Evolutionary conservation across 2,888 invertebrate genomes (phyloP), one percentile per base, ranked within the genome.

Genomic region (Archips crataeganus): DNA sequence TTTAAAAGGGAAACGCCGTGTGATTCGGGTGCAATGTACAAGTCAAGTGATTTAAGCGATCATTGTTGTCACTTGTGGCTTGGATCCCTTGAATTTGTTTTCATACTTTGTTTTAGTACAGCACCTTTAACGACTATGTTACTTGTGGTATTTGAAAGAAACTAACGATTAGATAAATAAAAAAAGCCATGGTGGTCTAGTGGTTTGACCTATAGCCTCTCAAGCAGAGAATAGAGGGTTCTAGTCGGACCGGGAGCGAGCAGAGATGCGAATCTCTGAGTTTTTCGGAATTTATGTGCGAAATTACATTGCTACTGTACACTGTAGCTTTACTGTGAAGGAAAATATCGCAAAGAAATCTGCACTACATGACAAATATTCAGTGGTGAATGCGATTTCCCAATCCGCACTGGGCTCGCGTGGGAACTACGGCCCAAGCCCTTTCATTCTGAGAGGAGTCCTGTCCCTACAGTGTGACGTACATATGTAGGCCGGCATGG

Each of bases 1-100:
- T 57, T 72, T 72, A 68, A 72, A 62, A 72, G 36, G 3, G 36
- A 70, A 47, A 64, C 5, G 45, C 47, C 54, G n/a, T 42, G 42
- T 42, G 11, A 51, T 51, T 51, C 13, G 36, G 4, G 34, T n/a
- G 36, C 10, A 34, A 34, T 13, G 49, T 49, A n/a, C 13, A 49
- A 49, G n/a, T 49, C 49, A 15, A 49, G 49, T 49, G n/a, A 49
- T 49, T n/a, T 15, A 49, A 49, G n/a, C n/a, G 49, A 49, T 49
- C 49, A 15, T 49, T 49, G 49, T 15, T 15, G n/a, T n/a, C 49
- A 49, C 49, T 6, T 49, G 13, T n/a, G 49, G 49, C 49, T 49
- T 15, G n/a, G 49, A 49, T 49, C 5, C 49, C 49, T 9, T 15
- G 23, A 23, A 54, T 54, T 23, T 54, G n/a, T n/a, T 49, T n/a